phyloP scores from a whole-genome alignment of 2,113 vertebrate genomes.

The Ivindomyrus marchei region DNA sequence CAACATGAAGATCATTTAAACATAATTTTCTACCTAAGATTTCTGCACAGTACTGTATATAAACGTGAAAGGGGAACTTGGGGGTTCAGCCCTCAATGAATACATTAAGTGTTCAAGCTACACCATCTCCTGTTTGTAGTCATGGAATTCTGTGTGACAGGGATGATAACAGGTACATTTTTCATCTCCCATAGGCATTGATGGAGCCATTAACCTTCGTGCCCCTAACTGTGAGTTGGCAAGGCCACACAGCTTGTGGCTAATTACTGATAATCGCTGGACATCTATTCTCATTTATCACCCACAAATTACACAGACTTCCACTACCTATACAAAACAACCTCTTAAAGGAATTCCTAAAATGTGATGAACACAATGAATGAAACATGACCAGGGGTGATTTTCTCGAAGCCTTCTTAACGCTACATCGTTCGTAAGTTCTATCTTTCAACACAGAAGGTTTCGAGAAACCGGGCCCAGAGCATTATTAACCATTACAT shows the following conservation, averaged over 20 bases:
- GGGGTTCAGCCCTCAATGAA: not conserved
- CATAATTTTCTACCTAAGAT: not conserved
- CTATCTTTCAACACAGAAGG: too few relatives aligned
- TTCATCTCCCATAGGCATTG: conserved; percentile 24
- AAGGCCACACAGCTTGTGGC: conserved; percentile 49
- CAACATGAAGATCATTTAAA: not conserved
- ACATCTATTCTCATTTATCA: conserved; percentile 58
- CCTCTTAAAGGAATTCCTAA: conserved; percentile 3
- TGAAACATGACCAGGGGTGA: not conserved
- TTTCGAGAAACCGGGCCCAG: too few relatives aligned
- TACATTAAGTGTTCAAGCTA: not conserved
- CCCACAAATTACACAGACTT: conserved; percentile 39
- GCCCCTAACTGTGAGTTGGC: conserved; percentile 29
- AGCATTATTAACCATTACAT: not conserved
- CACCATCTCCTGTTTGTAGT: conserved; percentile 12
- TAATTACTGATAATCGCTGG: conserved; percentile 62
- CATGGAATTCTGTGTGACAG: conserved; percentile 1
- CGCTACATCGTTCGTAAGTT: too few relatives aligned
- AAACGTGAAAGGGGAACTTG: not conserved
- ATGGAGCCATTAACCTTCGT: conserved; percentile 57
- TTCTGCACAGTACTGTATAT: not conserved
- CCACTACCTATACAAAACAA: conserved; percentile 7
- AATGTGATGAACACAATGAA: not conserved
- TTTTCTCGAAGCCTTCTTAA: too few relatives aligned
- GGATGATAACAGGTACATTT: conserved; percentile 22